Evolutionary conservation across 2,113 vertebrate species (phyloP).

Genomic region (Anarhynchus alexandrinus): DNA sequence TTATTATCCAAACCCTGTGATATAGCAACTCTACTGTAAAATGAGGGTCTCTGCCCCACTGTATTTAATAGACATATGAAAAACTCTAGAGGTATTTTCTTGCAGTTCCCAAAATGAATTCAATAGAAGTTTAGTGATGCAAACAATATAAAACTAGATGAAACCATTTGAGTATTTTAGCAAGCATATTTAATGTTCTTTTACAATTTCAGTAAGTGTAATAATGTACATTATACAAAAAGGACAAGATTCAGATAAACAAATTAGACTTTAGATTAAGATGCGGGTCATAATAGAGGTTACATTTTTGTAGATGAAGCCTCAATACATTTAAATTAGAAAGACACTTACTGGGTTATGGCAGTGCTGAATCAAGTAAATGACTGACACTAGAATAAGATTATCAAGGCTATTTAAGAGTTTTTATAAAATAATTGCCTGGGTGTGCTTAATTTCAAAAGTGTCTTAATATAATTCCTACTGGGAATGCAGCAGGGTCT

Average conservation of each 20-base stretch:
- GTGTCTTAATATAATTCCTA: background rate
- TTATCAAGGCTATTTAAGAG: background rate
- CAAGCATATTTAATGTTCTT: background rate
- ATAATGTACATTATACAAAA: background rate
- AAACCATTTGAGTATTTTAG: background rate
- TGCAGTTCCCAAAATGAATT: background rate
- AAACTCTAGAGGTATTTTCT: background rate
- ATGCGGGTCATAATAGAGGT: background rate
- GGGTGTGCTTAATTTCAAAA: slow-evolving; percentile 11
- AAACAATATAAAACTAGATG: background rate
- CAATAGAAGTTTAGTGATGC: background rate
- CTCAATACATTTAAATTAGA: slow-evolving; percentile 21
- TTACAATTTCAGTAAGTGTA: background rate
- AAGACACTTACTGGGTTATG: background rate
- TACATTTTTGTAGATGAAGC: background rate
- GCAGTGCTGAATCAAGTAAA: slow-evolving; percentile 16
- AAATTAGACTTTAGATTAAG: background rate
- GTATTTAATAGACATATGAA: background rate
- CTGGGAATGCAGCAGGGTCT: background rate
- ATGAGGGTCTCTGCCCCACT: background rate
- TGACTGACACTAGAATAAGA: background rate
- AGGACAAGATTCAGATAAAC: background rate
- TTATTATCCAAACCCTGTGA: background rate
- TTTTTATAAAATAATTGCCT: slow-evolving; percentile 21
- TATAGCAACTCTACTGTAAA: background rate